Evolutionary conservation across 1,140 invertebrate genomes (phyloP).

Genomic region (Paraescarpia echinospica): DNA sequence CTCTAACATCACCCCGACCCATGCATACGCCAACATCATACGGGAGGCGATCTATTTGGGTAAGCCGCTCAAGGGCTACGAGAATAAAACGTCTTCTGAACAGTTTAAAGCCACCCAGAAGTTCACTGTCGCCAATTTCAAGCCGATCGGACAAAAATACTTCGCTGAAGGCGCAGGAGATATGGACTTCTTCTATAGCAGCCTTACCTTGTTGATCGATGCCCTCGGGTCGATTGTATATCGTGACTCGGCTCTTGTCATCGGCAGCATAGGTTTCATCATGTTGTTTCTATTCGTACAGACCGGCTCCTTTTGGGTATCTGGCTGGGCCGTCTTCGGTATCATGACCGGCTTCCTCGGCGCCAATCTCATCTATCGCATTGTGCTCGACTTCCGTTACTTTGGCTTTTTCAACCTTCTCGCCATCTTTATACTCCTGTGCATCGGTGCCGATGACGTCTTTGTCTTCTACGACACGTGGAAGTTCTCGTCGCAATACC

Average conservation of each 20-base stretch:
- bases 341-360: constrained; percentile 31
- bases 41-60: constrained; percentile 21
- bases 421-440: constrained; percentile 33
- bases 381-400: constrained; percentile 31
- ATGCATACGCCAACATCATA: constrained; percentile 22
- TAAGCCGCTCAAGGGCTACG: constrained; percentile 20
- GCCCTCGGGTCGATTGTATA: constrained; percentile 31
- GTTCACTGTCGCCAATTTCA: constrained; percentile 16
- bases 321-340: constrained; percentile 25
- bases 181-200: constrained; percentile 28
- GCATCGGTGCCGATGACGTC: constrained; percentile 34
- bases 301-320: constrained; percentile 39
- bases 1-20: constrained; percentile 11
- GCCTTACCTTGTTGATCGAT: not conserved
- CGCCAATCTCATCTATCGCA: constrained; percentile 32
- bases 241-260: constrained; percentile 36
- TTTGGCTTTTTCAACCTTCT: constrained; percentile 34
- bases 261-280: constrained; percentile 41
- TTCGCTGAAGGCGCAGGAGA: constrained; percentile 15
- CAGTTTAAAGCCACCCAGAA: constrained; percentile 18
- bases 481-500: constrained; percentile 13
- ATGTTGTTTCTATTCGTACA: constrained; percentile 37
- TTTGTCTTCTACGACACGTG: constrained; percentile 34
- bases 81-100: constrained; percentile 17
- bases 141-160: constrained; percentile 10